phyloP scores from a whole-genome alignment of 2,888 invertebrate genomes.

The Agonopterix heracliana region DNA sequence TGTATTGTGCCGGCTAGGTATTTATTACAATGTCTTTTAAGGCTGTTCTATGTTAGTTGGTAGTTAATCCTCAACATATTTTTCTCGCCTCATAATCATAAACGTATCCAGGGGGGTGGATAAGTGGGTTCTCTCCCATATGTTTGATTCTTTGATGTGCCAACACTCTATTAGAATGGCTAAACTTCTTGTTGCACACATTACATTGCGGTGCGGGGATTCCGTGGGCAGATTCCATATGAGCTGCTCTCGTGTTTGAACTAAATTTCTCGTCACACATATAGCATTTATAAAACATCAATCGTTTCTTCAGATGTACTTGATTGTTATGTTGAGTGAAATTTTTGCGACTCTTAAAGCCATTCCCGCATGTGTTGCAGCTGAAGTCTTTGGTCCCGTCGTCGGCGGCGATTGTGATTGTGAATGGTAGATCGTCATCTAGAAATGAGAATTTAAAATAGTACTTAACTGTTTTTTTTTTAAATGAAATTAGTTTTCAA shows the following conservation, averaged over 20 bases:
- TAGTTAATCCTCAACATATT: too few relatives aligned
- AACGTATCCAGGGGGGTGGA: too few relatives aligned
- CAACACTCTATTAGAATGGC: neutral
- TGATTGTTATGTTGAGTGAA: conserved; percentile 33
- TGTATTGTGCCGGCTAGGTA: too few relatives aligned
- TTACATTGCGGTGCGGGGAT: conserved; percentile 20
- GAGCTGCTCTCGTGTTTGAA: neutral
- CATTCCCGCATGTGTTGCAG: conserved; percentile 21
- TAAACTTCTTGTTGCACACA: conserved; percentile 21
- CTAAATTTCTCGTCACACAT: too few relatives aligned
- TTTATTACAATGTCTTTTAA: too few relatives aligned
- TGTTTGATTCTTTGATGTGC: neutral
- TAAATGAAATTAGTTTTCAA: too few relatives aligned
- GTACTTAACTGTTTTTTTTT: too few relatives aligned
- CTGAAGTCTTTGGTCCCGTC: conserved; percentile 18
- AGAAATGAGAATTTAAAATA: too few relatives aligned
- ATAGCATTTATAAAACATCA: too few relatives aligned
- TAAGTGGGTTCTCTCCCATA: neutral
- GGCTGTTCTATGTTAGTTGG: too few relatives aligned
- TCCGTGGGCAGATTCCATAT: conserved; percentile 15
- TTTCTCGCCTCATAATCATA: too few relatives aligned
- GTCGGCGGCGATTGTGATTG: conserved; percentile 11
- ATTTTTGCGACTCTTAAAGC: conserved; percentile 17
- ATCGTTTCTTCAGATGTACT: too few relatives aligned
- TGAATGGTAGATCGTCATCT: neutral